Percentiles rank a stretch among this genome's conserved stretches.
Conservation (phyloP, 2,888 invertebrate genomes). For the Phrixothrix hirtus region DNA sequence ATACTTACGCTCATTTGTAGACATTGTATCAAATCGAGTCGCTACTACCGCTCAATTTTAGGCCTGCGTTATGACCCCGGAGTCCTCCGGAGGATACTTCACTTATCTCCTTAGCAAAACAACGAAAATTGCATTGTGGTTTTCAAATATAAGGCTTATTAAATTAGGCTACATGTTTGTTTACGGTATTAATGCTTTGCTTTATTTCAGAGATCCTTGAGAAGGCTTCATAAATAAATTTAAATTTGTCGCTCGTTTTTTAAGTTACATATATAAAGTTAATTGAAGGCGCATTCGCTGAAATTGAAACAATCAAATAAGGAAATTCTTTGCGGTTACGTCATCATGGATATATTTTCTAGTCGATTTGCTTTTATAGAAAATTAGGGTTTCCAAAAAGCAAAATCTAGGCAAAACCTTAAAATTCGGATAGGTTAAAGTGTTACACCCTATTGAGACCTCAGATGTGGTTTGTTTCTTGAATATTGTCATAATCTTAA, state of each 20-base stretch:
- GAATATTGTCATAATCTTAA: conserved; percentile 18
- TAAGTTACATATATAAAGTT: conserved; percentile 4
- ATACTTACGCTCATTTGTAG: conserved; percentile 26
- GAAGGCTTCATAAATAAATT: conserved; percentile 10
- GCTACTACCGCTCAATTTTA: conserved; percentile 24
- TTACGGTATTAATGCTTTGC: conserved; percentile 13
- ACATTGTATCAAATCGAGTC: conserved; percentile 29
- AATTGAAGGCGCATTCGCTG: conserved; percentile 10
- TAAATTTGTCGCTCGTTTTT: conserved; percentile 8
- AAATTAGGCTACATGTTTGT: conserved; percentile 28
- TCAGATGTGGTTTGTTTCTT: conserved; percentile 21
- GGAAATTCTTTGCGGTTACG: conserved; percentile 15
- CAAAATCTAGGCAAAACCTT: conserved; percentile 24
- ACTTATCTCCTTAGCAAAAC: conserved; percentile 33
- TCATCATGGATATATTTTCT: conserved; percentile 24
- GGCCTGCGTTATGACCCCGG: conserved; percentile 25
- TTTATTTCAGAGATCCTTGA: conserved; percentile 14
- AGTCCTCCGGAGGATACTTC: conserved; percentile 27
- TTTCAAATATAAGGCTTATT: conserved; percentile 29
- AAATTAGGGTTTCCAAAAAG: conserved; percentile 20
- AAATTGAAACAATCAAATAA: conserved; percentile 11
- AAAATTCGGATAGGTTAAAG: too few species aligned
- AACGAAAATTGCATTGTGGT: conserved; percentile 33
- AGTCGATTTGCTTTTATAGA: conserved; percentile 27
- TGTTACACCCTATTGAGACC: conserved; percentile 6